phyloP scores from a whole-genome alignment of 2,797 vertebrate genomes.

The Setipinna tenuifilis region DNA sequence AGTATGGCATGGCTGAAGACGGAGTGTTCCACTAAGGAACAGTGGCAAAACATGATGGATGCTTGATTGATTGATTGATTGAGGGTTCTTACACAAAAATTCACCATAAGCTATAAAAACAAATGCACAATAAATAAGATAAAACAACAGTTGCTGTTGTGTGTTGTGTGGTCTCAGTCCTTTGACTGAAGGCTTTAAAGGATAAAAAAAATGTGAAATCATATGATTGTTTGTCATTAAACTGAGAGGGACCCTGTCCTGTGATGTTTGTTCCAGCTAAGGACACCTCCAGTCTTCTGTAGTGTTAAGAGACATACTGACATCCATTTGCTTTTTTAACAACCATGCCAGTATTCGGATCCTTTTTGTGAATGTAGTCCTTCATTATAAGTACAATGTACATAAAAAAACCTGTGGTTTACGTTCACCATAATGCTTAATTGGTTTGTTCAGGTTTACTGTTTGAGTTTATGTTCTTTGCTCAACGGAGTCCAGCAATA shows the following conservation, averaged over 20 bases:
- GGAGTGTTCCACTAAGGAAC: constrained; percentile 14
- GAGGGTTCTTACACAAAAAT: background rate
- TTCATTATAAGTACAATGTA: constrained; percentile 7
- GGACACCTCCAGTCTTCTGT: constrained; percentile 23
- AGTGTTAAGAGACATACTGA: constrained; percentile 32
- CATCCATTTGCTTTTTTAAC: background rate
- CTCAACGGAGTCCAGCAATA: constrained; percentile 72
- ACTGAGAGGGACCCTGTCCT: constrained; percentile 13
- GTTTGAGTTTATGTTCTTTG: constrained; percentile 67
- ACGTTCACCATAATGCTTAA: background rate
- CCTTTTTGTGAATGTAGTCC: background rate
- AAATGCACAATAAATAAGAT: constrained; percentile 20
- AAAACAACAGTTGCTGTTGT: constrained; percentile 40
- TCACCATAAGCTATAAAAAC: constrained; percentile 4
- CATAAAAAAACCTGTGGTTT: background rate
- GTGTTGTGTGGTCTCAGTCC: background rate
- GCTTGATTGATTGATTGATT: background rate
- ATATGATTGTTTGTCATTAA: background rate
- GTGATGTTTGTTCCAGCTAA: background rate
- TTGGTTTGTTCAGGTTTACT: constrained; percentile 18
- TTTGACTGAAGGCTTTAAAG: constrained; percentile 31
- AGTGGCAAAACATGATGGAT: background rate
- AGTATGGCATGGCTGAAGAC: background rate
- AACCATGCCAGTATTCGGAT: constrained; percentile 2
- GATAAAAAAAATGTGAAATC: background rate